Evolutionary conservation across 1,140 invertebrate genomes (phyloP).

Genomic region (Bombus sibiricus): DNA sequence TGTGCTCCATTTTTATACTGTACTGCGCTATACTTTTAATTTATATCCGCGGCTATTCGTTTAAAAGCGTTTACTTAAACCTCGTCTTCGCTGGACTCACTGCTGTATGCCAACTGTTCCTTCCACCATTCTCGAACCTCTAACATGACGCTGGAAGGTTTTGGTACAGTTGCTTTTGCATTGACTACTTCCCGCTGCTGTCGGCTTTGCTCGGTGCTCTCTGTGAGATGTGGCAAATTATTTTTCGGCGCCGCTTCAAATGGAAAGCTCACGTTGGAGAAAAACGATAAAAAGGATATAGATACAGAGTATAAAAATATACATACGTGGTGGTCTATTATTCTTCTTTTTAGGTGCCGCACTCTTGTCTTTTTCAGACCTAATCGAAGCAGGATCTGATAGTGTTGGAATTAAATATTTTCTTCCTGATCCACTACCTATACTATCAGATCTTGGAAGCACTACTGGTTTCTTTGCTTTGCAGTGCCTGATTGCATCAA

Average conservation of each 20-base stretch:
- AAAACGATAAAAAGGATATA: background rate
- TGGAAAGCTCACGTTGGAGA: slow-evolving; percentile 16
- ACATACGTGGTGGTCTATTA: slow-evolving; percentile 84
- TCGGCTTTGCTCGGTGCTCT: slow-evolving; percentile 79
- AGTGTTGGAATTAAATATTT: slow-evolving; percentile 94
- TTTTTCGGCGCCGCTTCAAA: slow-evolving; percentile 77
- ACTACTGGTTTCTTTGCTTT: slow-evolving; percentile 82
- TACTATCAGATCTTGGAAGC: slow-evolving; percentile 89
- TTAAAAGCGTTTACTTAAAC: slow-evolving; percentile 38
- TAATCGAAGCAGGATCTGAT: slow-evolving; percentile 90
- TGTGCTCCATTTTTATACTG: slow-evolving; percentile 18
- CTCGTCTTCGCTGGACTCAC: slow-evolving; percentile 84
- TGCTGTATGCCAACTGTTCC: slow-evolving; percentile 85
- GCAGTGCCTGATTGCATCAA: slow-evolving; percentile 70
- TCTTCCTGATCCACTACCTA: slow-evolving; percentile 90
- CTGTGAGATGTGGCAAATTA: slow-evolving; percentile 81
- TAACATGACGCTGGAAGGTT: slow-evolving; percentile 83
- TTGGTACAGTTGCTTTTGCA: slow-evolving; percentile 80
- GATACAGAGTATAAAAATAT: background rate
- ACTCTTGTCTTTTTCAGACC: slow-evolving; percentile 89
- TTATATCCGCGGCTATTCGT: background rate
- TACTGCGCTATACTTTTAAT: background rate
- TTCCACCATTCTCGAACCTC: slow-evolving; percentile 87
- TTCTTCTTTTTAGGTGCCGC: slow-evolving; percentile 86
- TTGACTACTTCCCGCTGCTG: slow-evolving; percentile 74